A percentile compares a stretch with the other conserved stretches of the same genome.
phyloP scores from a whole-genome alignment of 2,797 vertebrate species.

The Coreius guichenoti region DNA sequence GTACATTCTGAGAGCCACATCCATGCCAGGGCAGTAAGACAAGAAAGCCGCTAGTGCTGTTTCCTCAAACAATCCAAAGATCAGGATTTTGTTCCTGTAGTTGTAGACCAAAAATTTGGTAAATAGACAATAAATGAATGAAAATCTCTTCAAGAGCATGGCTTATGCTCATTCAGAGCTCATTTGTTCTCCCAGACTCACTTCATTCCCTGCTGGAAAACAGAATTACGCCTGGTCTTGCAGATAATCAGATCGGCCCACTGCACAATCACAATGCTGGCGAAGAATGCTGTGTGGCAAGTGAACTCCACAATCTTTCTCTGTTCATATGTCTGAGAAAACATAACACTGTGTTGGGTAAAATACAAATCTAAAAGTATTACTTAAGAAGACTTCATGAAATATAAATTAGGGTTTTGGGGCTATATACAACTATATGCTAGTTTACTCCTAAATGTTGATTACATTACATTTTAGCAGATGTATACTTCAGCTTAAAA shows the following conservation, averaged over 20 bases:
- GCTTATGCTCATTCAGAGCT: background rate
- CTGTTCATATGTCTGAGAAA: constrained; percentile 84
- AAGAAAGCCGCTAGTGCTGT: constrained; percentile 87
- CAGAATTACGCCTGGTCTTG: constrained; percentile 88
- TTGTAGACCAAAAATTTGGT: background rate
- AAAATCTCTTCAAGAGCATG: background rate
- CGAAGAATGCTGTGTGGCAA: constrained; percentile 88
- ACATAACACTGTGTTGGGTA: background rate
- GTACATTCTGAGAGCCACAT: constrained; percentile 86
- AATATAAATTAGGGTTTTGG: background rate
- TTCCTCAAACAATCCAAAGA: constrained; percentile 90
- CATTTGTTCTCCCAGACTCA: constrained; percentile 67
- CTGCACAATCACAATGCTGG: constrained; percentile 88
- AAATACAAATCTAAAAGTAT: background rate
- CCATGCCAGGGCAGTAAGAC: constrained; percentile 89
- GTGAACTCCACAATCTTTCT: constrained; percentile 90
- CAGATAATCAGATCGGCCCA: constrained; percentile 90
- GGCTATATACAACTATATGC: background rate
- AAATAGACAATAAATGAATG: background rate
- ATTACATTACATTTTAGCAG: no score
- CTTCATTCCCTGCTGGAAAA: constrained; percentile 92
- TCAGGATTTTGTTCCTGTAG: constrained; percentile 88
- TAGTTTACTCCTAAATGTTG: background rate
- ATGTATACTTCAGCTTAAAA: background rate
- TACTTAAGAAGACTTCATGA: background rate